Base-by-base conservation (phyloP, 2,797 vertebrate genomes). In the Urocyon cinereoargenteus region DNA sequence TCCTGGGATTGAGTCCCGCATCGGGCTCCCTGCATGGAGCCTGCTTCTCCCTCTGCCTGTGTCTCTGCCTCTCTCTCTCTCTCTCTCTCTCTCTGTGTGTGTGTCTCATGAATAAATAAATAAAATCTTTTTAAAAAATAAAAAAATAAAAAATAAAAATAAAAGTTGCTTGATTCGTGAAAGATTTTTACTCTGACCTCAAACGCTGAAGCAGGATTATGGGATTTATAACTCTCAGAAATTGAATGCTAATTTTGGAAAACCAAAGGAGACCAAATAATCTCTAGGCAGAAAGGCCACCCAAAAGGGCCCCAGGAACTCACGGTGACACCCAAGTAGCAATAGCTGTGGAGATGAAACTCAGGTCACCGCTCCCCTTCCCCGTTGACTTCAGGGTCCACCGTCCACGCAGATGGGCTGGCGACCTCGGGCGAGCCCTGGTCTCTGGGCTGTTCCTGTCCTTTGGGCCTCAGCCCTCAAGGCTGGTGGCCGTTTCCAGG, bases 371-470 rank as follows among this genome's bases (percentile, higher is more conserved):
- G 5, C 16, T 28, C 49, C 40, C 28, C 21, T 45, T 73, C 45
- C 18, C 62, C 34, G 2, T 34, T 8, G 72, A 55, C 77, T 18
- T 55, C 19, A 51, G 34, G 24, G n/a, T 57, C 61, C 10, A 2
- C 34, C 0, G 28, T 11, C 28, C 3, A 18, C 19, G 7, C 0
- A 0, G 6, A 64, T 2, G 24, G 19, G 28, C 40, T 21, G 21
- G 5, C 11, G 4, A 28, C n/a, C 10, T 18, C 18, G 0, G 13
- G 18, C 59, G 45, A 78, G 45, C n/a, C 34, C 4, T 1, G 5
- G 66, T 22, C 55, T 45, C 62, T 12, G 15, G 19, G 26, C 53
- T 2, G 24, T 36, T 89, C 61, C 26, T 1, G 2, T 34, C 73
- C 21, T 31, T 13, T 11, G 68, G 68, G 24, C 24, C 40, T 70